These are phyloP conservation scores for Solea senegalensis DNA, from an alignment of 2,113 vertebrate genomes.

Conservation along the genomic window DNA sequence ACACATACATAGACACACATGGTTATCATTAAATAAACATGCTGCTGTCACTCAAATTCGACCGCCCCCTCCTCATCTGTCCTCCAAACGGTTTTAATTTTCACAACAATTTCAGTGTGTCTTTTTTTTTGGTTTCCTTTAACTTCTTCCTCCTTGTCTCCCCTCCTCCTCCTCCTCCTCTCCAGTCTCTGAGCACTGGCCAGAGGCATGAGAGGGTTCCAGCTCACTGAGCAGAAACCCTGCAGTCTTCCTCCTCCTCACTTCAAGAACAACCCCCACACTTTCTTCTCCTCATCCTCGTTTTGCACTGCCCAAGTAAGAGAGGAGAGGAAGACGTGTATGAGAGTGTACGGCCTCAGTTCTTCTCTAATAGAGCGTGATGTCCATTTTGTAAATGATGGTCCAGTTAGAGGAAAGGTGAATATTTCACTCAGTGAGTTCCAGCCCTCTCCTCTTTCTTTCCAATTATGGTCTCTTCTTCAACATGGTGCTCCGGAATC, in stretches of 20 bases:
- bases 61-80: slow-evolving; percentile 5
- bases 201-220: slow-evolving; percentile 74
- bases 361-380: too few species aligned
- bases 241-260: slow-evolving; percentile 61
- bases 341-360: slow-evolving; percentile 3
- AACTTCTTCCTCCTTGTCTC: slow-evolving; percentile 25
- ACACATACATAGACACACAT: not conserved
- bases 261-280: slow-evolving; percentile 39
- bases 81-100: slow-evolving; percentile 41
- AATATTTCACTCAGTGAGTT: too few species aligned
- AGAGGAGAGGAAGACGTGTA: slow-evolving; percentile 18
- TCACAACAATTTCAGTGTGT: slow-evolving; percentile 46
- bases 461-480: too few species aligned
- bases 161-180: not conserved
- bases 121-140: slow-evolving; percentile 47
- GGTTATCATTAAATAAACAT: not conserved
- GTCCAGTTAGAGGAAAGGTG: too few species aligned
- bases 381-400: too few species aligned
- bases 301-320: slow-evolving; percentile 29
- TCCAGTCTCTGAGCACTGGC: slow-evolving; percentile 57
- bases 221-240: slow-evolving; percentile 70
- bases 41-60: slow-evolving; percentile 10
- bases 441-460: too few species aligned
- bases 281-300: slow-evolving; percentile 39
- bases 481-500: too few species aligned